Evolutionary conservation across 2,113 vertebrate species (phyloP).

Genomic region (Megaleporinus macrocephalus): DNA sequence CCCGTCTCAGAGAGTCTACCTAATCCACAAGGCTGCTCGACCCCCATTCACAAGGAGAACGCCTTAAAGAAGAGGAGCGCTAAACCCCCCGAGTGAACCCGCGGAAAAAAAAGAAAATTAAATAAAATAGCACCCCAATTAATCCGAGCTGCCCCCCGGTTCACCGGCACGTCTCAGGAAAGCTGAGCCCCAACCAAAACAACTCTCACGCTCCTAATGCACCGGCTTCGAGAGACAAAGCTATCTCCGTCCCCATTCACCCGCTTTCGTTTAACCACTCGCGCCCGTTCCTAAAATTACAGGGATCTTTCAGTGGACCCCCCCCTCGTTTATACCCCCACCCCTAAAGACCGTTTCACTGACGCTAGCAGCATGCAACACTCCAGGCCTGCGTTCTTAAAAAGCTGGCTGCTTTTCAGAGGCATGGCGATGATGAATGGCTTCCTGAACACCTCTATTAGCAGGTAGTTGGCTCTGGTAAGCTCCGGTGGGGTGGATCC

Average conservation of each 20-base stretch:
- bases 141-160: not conserved
- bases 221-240: slow-evolving; percentile 1
- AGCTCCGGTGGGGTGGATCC: slow-evolving; percentile 16
- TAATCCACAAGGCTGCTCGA: slow-evolving; percentile 16
- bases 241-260: not conserved
- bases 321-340: not conserved
- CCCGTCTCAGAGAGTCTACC: slow-evolving; percentile 24
- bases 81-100: no score
- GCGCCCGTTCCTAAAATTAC: not conserved
- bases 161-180: no score
- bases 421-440: slow-evolving; percentile 42
- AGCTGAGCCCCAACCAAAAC: slow-evolving; percentile 16
- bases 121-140: slow-evolving; percentile 8
- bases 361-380: not conserved
- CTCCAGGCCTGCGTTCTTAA: slow-evolving; percentile 15
- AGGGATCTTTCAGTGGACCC: not conserved
- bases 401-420: slow-evolving; percentile 47
- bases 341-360: slow-evolving; percentile 9
- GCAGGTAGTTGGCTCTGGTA: slow-evolving; percentile 46
- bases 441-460: slow-evolving; percentile 39
- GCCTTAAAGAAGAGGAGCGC: slow-evolving; percentile 15
- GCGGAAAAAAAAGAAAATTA: not conserved
- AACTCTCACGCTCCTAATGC: not conserved
- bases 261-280: not conserved
- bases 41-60: slow-evolving; percentile 34